Percentiles rank a stretch among this genome's conserved stretches.
Evolutionary conservation across 2,888 invertebrate species (phyloP).

Genomic region (Hipparchia sbordonii): DNA sequence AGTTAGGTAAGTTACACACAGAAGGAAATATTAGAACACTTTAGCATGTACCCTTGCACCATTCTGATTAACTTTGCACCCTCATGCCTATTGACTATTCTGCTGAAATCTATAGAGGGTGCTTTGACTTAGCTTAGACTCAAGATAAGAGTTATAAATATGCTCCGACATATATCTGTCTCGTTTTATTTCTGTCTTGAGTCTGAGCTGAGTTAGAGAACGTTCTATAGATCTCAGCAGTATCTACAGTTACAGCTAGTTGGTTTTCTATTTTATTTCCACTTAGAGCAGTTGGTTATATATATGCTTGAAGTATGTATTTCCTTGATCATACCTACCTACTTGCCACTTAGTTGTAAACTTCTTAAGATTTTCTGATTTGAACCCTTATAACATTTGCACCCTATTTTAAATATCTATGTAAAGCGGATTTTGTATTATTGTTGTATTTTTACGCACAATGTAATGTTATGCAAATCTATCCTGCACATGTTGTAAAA

Average conservation of each 20-base stretch:
- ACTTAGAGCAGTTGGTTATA: no score
- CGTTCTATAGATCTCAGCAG: no score
- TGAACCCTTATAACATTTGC: not conserved
- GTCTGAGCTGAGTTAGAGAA: no score
- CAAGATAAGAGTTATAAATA: no score
- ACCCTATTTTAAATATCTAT: not conserved
- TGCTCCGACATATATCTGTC: no score
- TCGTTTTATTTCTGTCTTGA: no score
- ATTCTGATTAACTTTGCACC: not conserved
- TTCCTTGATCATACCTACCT: not conserved
- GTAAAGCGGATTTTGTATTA: not conserved
- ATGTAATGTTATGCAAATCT: not conserved
- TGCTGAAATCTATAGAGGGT: no score
- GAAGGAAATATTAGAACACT: constrained; percentile 16
- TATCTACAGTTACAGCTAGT: no score
- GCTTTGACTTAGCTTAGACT: no score
- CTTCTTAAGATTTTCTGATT: no score
- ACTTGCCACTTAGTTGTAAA: no score
- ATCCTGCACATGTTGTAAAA: not conserved
- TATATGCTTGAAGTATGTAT: not conserved
- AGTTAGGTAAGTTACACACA: constrained; percentile 70
- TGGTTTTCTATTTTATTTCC: no score
- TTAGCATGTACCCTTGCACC: constrained; percentile 13
- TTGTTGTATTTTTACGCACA: not conserved
- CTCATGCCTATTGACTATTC: not conserved